Percentiles rank a stretch among this genome's conserved stretches.
These are phyloP conservation scores for Drosophila paramelanica DNA, from an alignment of 2,888 invertebrate genomes.

Conservation along the genomic window DNA sequence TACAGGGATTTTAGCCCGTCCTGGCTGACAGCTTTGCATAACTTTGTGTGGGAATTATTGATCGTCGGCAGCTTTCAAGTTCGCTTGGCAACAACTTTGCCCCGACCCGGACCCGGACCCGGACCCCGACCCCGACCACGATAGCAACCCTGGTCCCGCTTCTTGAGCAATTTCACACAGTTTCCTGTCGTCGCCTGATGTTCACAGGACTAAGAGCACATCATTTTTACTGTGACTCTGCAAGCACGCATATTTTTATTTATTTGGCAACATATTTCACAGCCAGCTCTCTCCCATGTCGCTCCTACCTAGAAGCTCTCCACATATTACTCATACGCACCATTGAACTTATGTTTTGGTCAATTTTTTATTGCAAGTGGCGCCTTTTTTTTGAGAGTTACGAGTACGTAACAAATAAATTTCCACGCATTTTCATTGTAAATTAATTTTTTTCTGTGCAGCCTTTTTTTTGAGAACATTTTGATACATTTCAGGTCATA, in stretches of 20 bases:
- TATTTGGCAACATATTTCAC: slow-evolving; percentile 66
- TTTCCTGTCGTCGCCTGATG: slow-evolving; percentile 64
- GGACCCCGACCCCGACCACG: not conserved
- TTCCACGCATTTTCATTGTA: slow-evolving; percentile 71
- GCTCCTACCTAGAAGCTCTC: not conserved
- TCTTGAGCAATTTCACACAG: slow-evolving; percentile 66
- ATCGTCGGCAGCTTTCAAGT: slow-evolving; percentile 71
- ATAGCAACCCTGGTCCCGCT: not conserved
- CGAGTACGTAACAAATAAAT: slow-evolving; percentile 43
- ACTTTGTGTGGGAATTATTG: slow-evolving; percentile 66
- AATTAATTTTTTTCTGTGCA: slow-evolving; percentile 61
- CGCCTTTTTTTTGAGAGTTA: slow-evolving; percentile 10
- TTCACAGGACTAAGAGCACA: slow-evolving; percentile 53
- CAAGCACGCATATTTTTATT: slow-evolving; percentile 57
- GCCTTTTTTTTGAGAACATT: slow-evolving; percentile 28
- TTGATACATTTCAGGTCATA: slow-evolving; percentile 59
- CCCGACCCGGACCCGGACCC: not conserved
- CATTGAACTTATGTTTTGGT: slow-evolving; percentile 72
- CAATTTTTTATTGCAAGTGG: slow-evolving; percentile 62
- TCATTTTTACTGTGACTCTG: slow-evolving; percentile 49
- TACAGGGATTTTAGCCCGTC: slow-evolving; percentile 53
- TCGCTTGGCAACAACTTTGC: slow-evolving; percentile 43
- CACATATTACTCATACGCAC: slow-evolving; percentile 64
- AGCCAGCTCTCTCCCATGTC: slow-evolving; percentile 33
- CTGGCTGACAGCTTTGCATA: slow-evolving; percentile 64